These are phyloP conservation scores for Acronicta aceris DNA, from an alignment of 2,888 invertebrate genomes.

Conservation along the genomic window DNA sequence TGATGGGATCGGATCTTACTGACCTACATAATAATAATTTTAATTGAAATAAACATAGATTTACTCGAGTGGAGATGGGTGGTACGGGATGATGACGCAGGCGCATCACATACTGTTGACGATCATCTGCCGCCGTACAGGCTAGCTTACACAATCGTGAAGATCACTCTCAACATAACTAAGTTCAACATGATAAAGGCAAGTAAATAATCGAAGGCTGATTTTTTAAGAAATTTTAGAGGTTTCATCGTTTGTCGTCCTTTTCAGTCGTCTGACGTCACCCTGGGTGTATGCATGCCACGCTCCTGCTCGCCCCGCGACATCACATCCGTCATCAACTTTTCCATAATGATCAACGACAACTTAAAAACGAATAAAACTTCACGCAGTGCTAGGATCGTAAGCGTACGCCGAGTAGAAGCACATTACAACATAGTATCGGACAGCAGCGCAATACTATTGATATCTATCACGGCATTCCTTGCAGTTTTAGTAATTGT, in stretches of 20 bases:
- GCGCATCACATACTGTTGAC: slow-evolving; percentile 60
- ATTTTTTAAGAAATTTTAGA: not conserved
- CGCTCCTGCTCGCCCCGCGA: slow-evolving; percentile 80
- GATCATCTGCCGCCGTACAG: slow-evolving; percentile 74
- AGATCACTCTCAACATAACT: slow-evolving; percentile 78
- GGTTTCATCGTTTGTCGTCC: not conserved
- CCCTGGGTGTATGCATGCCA: slow-evolving; percentile 85
- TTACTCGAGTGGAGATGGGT: slow-evolving; percentile 71
- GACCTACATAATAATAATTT: not conserved
- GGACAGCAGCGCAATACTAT: slow-evolving; percentile 72
- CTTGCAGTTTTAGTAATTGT: slow-evolving; percentile 71
- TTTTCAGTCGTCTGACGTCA: slow-evolving; percentile 78
- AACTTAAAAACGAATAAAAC: slow-evolving; percentile 77
- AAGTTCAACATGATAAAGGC: slow-evolving; percentile 78
- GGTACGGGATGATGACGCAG: slow-evolving; percentile 66
- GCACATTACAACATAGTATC: slow-evolving; percentile 66
- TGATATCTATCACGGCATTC: slow-evolving; percentile 70
- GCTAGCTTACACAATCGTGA: slow-evolving; percentile 72
- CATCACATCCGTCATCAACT: slow-evolving; percentile 81
- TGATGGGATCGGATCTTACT: no score
- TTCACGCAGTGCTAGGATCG: slow-evolving; percentile 73
- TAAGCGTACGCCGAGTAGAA: slow-evolving; percentile 69
- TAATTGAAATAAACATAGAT: slow-evolving; percentile 45
- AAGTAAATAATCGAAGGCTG: slow-evolving; percentile 15
- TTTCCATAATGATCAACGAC: slow-evolving; percentile 83